Percentiles rank a stretch among this genome's conserved stretches.
These are phyloP conservation scores for Acanthaster planci DNA, from an alignment of 35 echinoderm and acorn worm species.

Conservation along the genomic window DNA sequence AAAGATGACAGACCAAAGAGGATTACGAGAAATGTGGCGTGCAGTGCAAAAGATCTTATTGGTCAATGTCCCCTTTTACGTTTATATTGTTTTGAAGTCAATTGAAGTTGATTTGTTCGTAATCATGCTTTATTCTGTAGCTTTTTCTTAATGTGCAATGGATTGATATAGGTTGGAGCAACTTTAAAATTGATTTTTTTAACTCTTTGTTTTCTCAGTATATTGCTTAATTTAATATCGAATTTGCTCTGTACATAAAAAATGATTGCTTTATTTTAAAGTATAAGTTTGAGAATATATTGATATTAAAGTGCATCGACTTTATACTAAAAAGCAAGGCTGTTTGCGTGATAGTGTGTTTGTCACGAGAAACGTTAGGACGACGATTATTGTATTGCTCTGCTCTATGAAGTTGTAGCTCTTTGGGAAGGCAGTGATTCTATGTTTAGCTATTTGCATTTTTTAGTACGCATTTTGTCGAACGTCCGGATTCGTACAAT, in stretches of 20 bases:
- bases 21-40: no score
- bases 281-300: conserved; percentile 27
- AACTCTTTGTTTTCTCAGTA: background rate
- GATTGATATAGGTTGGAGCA: background rate
- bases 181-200: background rate
- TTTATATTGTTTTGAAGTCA: background rate
- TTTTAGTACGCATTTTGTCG: no score
- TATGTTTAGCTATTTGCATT: no score
- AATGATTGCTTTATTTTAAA: conserved; percentile 24
- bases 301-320: conserved; percentile 18
- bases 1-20: no score
- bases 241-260: background rate
- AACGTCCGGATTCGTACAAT: no score
- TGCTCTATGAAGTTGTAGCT: no score
- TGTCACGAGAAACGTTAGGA: no score
- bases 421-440: no score
- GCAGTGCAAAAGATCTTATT: no score
- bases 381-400: no score
- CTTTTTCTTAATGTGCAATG: conserved; percentile 13
- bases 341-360: no score
- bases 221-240: background rate
- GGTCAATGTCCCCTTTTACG: no score
- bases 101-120: background rate
- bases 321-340: conserved; percentile 14
- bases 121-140: background rate